Evolutionary conservation across 1,140 invertebrate species (phyloP).

Genomic region (Spodoptera litura): DNA sequence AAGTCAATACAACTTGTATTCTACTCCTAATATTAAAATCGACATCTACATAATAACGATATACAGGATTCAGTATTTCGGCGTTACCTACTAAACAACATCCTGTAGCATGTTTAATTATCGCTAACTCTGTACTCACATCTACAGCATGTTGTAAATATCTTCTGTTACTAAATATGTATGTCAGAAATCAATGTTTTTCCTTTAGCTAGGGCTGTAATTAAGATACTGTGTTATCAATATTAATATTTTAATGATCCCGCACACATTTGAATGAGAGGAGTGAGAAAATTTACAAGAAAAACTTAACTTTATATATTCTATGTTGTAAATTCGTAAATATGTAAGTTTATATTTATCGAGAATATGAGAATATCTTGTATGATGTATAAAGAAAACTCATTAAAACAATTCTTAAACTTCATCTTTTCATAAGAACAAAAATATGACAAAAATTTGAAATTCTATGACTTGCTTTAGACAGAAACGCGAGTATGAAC

Average conservation of each 20-base stretch:
- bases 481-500: too few relatives aligned
- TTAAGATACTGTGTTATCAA: slow-evolving; percentile 48
- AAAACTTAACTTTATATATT: background rate
- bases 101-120: slow-evolving; percentile 78
- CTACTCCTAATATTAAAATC: too few relatives aligned
- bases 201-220: slow-evolving; percentile 17
- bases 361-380: too few relatives aligned
- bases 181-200: slow-evolving; percentile 20
- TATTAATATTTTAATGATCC: slow-evolving; percentile 51
- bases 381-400: too few relatives aligned
- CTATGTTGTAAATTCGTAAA: background rate
- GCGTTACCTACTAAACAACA: slow-evolving; percentile 59
- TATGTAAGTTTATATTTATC: background rate
- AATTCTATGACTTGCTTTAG: too few relatives aligned
- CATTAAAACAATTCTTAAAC: too few relatives aligned
- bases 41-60: too few relatives aligned
- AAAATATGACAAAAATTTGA: too few relatives aligned
- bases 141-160: background rate
- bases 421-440: too few relatives aligned
- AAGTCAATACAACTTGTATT: too few relatives aligned
- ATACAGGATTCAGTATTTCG: too few relatives aligned
- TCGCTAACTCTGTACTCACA: slow-evolving; percentile 41
- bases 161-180: slow-evolving; percentile 4
- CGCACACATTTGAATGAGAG: background rate
- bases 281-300: slow-evolving; percentile 8